Evolutionary conservation across 2,888 invertebrate genomes (phyloP).

Genomic region (Tanypteryx hageni): DNA sequence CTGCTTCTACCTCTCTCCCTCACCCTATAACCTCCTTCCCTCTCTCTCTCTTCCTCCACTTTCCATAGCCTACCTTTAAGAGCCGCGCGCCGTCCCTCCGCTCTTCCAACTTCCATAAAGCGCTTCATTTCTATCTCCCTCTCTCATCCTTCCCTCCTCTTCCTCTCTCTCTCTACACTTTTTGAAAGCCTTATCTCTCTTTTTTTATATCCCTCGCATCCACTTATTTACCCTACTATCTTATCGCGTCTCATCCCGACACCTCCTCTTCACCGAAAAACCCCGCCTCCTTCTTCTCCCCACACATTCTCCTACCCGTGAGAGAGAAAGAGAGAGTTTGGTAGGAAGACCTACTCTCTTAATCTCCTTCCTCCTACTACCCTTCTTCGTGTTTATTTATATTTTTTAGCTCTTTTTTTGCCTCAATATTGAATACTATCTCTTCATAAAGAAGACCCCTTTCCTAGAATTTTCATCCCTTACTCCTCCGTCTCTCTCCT

Average conservation of each 20-base stretch:
- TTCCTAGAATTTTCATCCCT: slow-evolving; percentile 7
- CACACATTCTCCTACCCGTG: background rate
- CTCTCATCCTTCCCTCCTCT: background rate
- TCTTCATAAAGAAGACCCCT: background rate
- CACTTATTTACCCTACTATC: slow-evolving; percentile 51
- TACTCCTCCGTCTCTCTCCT: background rate
- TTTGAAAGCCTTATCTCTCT: background rate
- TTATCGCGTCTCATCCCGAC: slow-evolving; percentile 9
- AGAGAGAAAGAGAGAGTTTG: background rate
- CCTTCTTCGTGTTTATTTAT: slow-evolving; percentile 18
- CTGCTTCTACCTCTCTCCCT: background rate
- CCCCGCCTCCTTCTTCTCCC: background rate
- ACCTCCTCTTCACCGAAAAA: background rate
- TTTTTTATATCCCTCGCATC: slow-evolving; percentile 4
- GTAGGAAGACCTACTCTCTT: background rate
- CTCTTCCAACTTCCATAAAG: background rate
- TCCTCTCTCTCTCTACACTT: background rate
- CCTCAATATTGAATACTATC: background rate
- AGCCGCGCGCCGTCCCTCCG: background rate
- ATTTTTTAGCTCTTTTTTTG: background rate
- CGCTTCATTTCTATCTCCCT: background rate
- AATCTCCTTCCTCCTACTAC: slow-evolving; percentile 33
- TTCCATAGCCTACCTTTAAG: background rate
- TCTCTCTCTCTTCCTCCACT: background rate
- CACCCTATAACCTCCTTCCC: background rate